Conservation (phyloP, 2,888 invertebrate genomes). For the Chesias legatella region DNA sequence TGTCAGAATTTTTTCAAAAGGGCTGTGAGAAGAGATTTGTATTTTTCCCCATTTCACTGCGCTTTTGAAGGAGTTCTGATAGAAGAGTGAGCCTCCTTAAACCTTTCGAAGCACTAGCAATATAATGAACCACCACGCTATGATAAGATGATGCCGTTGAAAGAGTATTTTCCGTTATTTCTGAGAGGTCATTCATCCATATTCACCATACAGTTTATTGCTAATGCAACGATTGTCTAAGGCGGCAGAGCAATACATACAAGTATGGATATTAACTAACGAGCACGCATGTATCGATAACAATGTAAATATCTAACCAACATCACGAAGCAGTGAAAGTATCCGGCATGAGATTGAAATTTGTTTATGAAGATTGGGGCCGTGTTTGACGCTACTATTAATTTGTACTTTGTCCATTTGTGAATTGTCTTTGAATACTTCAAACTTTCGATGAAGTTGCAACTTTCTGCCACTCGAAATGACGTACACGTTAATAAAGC, state of each 20-base stretch:
- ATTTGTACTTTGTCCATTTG: conserved; percentile 6
- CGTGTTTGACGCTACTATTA: conserved; percentile 15
- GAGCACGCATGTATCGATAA: conserved; percentile 29
- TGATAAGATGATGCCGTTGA: too few species aligned
- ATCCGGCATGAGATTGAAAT: conserved; percentile 25
- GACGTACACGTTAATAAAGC: conserved; percentile 12
- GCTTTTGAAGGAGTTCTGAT: too few species aligned
- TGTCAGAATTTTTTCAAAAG: background rate
- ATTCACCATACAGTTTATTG: background rate
- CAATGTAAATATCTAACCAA: conserved; percentile 24
- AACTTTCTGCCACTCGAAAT: background rate
- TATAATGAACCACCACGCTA: background rate
- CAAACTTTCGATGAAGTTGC: background rate
- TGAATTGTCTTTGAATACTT: conserved; percentile 8
- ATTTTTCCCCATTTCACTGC: too few species aligned
- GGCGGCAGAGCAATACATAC: conserved; percentile 1
- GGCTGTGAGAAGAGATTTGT: too few species aligned
- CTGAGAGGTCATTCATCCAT: too few species aligned
- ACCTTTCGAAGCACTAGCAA: conserved; percentile 1
- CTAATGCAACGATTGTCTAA: conserved; percentile 3
- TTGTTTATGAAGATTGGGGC: conserved; percentile 9
- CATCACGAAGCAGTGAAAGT: conserved; percentile 16
- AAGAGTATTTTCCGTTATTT: too few species aligned
- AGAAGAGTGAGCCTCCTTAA: background rate
- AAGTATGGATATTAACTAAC: conserved; percentile 23